Evolutionary conservation across 2,113 vertebrate genomes (phyloP), one percentile per base, ranked within the genome.

Genomic region (Drymodes brunneopygia): DNA sequence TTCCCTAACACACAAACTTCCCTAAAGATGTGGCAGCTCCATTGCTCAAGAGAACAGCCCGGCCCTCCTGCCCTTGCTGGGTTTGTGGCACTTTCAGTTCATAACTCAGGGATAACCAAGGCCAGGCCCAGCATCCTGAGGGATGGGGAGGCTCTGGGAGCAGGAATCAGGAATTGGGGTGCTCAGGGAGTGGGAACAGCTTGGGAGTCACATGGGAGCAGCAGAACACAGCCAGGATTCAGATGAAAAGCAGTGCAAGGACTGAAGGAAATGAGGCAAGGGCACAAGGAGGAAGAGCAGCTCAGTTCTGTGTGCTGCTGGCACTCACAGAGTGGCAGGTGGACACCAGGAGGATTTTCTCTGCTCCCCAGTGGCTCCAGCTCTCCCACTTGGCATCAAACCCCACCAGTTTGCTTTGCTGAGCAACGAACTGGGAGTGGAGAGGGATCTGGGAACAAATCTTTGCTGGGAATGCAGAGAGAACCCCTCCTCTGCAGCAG

Each of bases 41-140:
- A 0, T 6, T 50, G 83, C 87, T 73, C 40, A 33, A 66, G 62
- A 0, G 0, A 36, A 24, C 44, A 6, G 0, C 1, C 21, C 51
- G 15, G 15, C 54, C 57, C 82, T 58, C 33, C 83, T 19, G 83
- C 33, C 71, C 12, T 51, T 5, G 12, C 42, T 31, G 28, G 40
- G 23, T 33, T 35, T 50, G 45, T 7, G 29, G 57, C 33, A 9
- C 3, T 1, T 22, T 2, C 5, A 20, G 18, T n/a, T 47, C 5
- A 1, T 19, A 12, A 23, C 29, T 6, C 10, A 9, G 6, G 1
- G 38, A 10, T 12, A 15, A 15, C 31, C 50, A n/a, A 4, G 57
- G 48, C 29, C 67, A 12, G 88, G 44, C 38, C 6, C 24, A 19
- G 75, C 18, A 12, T 0, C 1, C 33, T 6, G 82, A 20, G 3